Evolutionary conservation across 2,888 invertebrate genomes (phyloP), one percentile per base, ranked within the genome.

Genomic region (Masnerella sp.): DNA sequence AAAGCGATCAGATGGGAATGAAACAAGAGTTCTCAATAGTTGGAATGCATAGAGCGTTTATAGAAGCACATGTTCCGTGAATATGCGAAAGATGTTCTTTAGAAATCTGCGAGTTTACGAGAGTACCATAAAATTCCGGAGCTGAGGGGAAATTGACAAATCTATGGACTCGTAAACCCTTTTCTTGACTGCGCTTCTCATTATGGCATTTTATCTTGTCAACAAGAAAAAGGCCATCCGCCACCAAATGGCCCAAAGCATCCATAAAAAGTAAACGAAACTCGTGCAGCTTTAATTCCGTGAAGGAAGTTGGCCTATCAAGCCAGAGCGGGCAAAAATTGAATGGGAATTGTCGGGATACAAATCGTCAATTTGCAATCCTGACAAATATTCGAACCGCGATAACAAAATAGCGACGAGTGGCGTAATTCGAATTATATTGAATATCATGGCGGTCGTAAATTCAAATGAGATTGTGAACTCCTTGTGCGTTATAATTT

Each of bases 41-140:
- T n/a, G n/a, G n/a, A n/a, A n/a, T n/a, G n/a, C n/a, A n/a, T n/a
- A n/a, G n/a, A n/a, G 34, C 43, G 45, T 58, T 58, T 45, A 58
- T 18, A 58, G 15, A 58, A 58, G 22, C 45, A 59, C 38, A 59
- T 45, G 47, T 47, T 59, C 47, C 12, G 59, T 47, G 15, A 47
- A 59, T 47, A 59, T 59, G 36, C 45, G 59, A 12, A 47, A 47
- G 43, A 42, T 58, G 36, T 45, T 34, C 58, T 58, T 58, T 45
- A 36, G 38, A 61, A 61, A 61, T 61, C 47, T 47, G 58, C 9
- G 47, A 49, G 38, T 61, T 61, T 61, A 61, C 59, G 59, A 61
- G 38, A 22, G 49, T 17, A 14, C 49, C 59, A 49, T 61, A 61
- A 61, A 61, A 61, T 49, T 59, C 11, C 30, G 12, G 25, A 47